Conservation (phyloP, 2,113 vertebrate genomes). For the Hemibagrus wyckioides region DNA sequence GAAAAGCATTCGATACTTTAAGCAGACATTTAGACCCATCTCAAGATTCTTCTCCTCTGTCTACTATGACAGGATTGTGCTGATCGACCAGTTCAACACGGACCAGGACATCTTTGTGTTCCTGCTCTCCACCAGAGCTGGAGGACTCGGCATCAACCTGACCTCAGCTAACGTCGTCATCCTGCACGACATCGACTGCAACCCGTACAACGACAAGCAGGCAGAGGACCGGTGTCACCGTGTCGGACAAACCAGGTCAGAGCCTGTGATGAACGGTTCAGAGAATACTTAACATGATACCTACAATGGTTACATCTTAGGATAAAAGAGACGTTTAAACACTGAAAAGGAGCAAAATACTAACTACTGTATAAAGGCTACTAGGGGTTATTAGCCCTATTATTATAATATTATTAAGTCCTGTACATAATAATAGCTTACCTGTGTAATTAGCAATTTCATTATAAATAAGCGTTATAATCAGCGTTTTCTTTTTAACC, state of each 20-base stretch:
- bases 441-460: not conserved
- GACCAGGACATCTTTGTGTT: conserved; percentile 82
- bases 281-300: not conserved
- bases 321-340: not conserved
- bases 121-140: conserved; percentile 90
- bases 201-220: conserved; percentile 89
- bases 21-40: not conserved
- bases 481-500: not conserved
- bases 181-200: conserved; percentile 97
- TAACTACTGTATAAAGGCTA: not conserved
- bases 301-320: not conserved
- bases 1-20: not conserved
- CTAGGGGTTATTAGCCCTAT: not conserved
- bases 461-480: not conserved
- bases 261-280: not conserved
- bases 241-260: conserved; percentile 85
- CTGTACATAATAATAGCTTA: not conserved
- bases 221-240: conserved; percentile 83
- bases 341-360: not conserved
- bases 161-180: conserved; percentile 96
- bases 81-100: conserved; percentile 58
- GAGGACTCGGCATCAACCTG: conserved; percentile 91
- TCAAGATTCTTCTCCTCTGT: not conserved
- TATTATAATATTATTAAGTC: no score
- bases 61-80: conserved; percentile 46